Conservation (phyloP, 2,888 invertebrate genomes). For the Furcula furcula region DNA sequence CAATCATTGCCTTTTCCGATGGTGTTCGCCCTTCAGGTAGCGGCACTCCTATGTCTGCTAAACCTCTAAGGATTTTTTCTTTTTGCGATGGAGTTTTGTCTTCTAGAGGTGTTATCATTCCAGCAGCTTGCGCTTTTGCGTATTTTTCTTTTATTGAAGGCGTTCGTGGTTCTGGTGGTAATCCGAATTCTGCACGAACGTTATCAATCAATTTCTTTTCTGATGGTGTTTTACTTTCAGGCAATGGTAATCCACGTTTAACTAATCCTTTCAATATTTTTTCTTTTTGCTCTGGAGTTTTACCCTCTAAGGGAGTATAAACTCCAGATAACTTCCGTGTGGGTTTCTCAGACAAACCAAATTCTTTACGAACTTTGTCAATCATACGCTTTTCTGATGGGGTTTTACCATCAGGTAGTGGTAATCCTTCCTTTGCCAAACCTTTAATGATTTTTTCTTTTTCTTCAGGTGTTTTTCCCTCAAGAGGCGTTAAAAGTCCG, state of each 20-base stretch:
- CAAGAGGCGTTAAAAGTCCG: conserved; percentile 20
- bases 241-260: conserved; percentile 9
- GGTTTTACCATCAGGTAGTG: conserved; percentile 28
- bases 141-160: conserved; percentile 30
- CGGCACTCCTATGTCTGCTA: conserved; percentile 10
- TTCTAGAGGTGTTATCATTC: conserved; percentile 37
- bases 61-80: conserved; percentile 11
- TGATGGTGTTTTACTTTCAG: conserved; percentile 1
- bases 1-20: conserved; percentile 12
- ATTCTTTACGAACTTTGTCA: conserved; percentile 22
- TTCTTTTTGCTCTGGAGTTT: conserved; percentile 7
- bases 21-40: conserved; percentile 12
- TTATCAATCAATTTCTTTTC: not conserved
- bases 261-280: conserved; percentile 6
- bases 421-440: conserved; percentile 16
- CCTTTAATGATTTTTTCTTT: conserved; percentile 25
- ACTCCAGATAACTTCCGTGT: conserved; percentile 21
- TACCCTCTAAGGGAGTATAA: not conserved
- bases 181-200: conserved; percentile 5
- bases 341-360: conserved; percentile 28
- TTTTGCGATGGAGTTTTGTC: conserved; percentile 30
- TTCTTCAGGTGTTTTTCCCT: conserved; percentile 20
- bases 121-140: conserved; percentile 32
- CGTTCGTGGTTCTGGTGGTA: conserved; percentile 31
- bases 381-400: conserved; percentile 23